Conservation (phyloP, 2,113 vertebrate genomes). For the Meriones unguiculatus region DNA sequence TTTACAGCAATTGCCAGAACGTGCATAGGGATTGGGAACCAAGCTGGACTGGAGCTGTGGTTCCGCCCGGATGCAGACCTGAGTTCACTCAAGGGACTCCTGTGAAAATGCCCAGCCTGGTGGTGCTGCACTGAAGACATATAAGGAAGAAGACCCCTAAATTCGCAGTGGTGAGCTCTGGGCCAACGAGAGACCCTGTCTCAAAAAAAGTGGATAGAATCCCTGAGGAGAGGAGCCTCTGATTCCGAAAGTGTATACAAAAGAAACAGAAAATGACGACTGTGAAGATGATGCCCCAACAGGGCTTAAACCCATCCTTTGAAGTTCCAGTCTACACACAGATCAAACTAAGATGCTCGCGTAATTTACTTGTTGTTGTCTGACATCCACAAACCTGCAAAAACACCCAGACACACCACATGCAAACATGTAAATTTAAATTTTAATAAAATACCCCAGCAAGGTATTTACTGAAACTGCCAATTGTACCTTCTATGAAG, state of each 20-base stretch:
- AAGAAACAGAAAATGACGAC: background rate
- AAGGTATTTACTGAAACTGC: slow-evolving; percentile 18
- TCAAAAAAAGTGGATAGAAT: background rate
- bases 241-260: background rate
- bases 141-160: background rate
- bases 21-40: background rate
- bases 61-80: background rate
- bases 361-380: background rate
- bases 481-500: background rate
- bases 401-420: background rate
- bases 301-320: background rate
- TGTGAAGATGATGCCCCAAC: background rate
- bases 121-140: no score
- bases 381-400: no score
- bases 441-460: no score
- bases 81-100: background rate
- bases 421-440: background rate
- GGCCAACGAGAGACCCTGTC: background rate
- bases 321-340: background rate
- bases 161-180: background rate
- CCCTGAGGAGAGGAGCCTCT: background rate
- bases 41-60: background rate
- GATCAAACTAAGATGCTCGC: background rate
- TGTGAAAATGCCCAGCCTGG: background rate
- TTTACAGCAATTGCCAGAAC: background rate